Conservation (phyloP, 2,888 invertebrate species). For the Drosophila mimica region DNA sequence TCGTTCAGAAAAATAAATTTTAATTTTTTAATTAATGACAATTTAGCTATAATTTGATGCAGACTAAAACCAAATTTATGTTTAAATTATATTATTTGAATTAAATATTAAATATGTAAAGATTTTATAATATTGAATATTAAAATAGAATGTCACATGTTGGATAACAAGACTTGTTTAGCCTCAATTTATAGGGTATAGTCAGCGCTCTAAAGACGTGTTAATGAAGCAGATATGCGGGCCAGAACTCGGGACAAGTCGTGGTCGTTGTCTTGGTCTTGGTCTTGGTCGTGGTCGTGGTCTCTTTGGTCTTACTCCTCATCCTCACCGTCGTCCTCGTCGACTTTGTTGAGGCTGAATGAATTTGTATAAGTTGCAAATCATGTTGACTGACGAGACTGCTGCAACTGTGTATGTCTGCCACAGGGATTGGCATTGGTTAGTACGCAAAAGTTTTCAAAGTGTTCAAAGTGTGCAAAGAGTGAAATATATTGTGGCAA, state of each 20-base stretch:
- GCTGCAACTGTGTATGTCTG: constrained; percentile 12
- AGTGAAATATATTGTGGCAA: constrained; percentile 65
- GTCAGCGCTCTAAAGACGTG: constrained; percentile 63
- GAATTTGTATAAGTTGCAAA: constrained; percentile 79
- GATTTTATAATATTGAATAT: background rate
- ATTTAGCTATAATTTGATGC: too few relatives aligned
- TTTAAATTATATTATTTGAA: too few relatives aligned
- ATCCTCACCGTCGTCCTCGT: background rate
- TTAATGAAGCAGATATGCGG: constrained; percentile 80
- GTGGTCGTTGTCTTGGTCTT: constrained; percentile 27
- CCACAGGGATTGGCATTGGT: constrained; percentile 9
- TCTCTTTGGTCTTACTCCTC: constrained; percentile 14
- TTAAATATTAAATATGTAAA: too few relatives aligned
- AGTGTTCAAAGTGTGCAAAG: constrained; percentile 61
- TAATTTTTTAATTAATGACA: too few relatives aligned
- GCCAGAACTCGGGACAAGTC: constrained; percentile 51
- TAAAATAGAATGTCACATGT: constrained; percentile 3
- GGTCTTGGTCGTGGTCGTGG: constrained; percentile 12
- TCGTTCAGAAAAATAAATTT: too few relatives aligned
- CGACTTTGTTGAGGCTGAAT: constrained; percentile 60
- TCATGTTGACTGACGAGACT: constrained; percentile 76
- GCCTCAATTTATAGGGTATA: constrained; percentile 29
- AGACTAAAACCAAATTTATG: too few relatives aligned
- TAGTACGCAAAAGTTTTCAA: constrained; percentile 49
- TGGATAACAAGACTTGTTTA: background rate